These are phyloP conservation scores for Caenorhabditis latens DNA, from an alignment of 1,140 invertebrate species.

Conservation along the genomic window DNA sequence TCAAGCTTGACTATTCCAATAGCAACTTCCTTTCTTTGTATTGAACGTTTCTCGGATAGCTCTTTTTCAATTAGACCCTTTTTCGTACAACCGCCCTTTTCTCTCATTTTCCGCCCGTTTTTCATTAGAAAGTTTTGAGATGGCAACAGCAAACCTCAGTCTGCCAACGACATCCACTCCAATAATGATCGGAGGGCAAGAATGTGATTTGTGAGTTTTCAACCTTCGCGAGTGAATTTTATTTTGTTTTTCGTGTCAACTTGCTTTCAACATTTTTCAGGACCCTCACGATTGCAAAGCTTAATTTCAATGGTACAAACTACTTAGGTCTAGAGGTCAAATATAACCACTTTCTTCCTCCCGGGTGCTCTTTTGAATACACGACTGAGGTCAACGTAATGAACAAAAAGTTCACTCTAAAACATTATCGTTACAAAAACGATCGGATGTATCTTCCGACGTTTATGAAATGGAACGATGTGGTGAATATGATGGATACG, in stretches of 20 bases:
- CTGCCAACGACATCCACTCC: slow-evolving; percentile 19
- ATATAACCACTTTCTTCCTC: slow-evolving; percentile 22
- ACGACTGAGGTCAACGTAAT: background rate
- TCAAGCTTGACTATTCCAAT: background rate
- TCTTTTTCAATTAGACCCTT: slow-evolving; percentile 29
- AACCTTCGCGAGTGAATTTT: background rate
- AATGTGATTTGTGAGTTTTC: slow-evolving; percentile 35
- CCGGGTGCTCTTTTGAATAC: background rate
- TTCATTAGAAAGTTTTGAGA: background rate
- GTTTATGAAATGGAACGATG: slow-evolving; percentile 21
- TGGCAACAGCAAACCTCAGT: slow-evolving; percentile 5
- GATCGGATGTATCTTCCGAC: background rate
- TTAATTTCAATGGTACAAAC: background rate
- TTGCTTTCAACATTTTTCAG: background rate
- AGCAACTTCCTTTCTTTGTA: background rate
- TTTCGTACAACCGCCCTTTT: background rate
- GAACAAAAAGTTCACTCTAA: slow-evolving; percentile 13
- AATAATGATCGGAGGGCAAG: slow-evolving; percentile 14
- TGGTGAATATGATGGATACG: background rate
- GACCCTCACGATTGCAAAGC: background rate
- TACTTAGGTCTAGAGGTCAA: slow-evolving; percentile 14
- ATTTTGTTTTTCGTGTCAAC: background rate
- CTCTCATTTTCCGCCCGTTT: background rate
- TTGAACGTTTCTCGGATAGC: background rate
- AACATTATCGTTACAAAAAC: background rate